phyloP scores from a whole-genome alignment of 2,797 vertebrate genomes.

The Enteromius viviparus region DNA sequence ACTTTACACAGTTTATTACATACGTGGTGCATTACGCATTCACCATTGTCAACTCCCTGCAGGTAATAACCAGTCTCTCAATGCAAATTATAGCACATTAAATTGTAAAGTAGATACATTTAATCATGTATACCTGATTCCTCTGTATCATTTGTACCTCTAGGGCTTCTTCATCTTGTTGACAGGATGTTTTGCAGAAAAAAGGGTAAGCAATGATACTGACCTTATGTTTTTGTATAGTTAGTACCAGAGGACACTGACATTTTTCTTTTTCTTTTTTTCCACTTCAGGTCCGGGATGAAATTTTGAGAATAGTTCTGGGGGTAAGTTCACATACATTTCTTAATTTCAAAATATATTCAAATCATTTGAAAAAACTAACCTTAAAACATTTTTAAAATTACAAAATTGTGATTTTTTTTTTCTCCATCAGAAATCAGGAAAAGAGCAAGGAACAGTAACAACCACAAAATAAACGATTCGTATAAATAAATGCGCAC shows the following conservation, averaged over 20 bases:
- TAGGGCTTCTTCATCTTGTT: constrained; percentile 82
- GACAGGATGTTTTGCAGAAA: constrained; percentile 76
- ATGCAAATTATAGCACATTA: background rate
- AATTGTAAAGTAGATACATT: background rate
- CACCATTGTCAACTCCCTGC: constrained; percentile 80
- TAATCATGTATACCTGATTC: background rate
- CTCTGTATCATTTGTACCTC: constrained; percentile 5
- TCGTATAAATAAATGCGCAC: background rate
- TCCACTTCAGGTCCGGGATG: constrained; percentile 74
- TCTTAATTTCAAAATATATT: background rate
- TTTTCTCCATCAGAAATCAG: constrained; percentile 13
- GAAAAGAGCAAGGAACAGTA: constrained; percentile 27
- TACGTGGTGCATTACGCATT: constrained; percentile 67
- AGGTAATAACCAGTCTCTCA: constrained; percentile 72
- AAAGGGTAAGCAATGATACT: constrained; percentile 70
- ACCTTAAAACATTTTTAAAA: background rate
- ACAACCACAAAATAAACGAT: constrained; percentile 17
- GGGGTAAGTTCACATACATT: constrained; percentile 64
- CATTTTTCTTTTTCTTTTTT: background rate
- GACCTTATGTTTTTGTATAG: background rate
- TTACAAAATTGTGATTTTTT: background rate
- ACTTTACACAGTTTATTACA: accelerated
- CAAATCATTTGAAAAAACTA: background rate
- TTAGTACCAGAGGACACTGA: background rate
- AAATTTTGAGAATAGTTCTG: constrained; percentile 68